phyloP scores from a whole-genome alignment of 2,113 vertebrate species.

The Aptenodytes forsteri region DNA sequence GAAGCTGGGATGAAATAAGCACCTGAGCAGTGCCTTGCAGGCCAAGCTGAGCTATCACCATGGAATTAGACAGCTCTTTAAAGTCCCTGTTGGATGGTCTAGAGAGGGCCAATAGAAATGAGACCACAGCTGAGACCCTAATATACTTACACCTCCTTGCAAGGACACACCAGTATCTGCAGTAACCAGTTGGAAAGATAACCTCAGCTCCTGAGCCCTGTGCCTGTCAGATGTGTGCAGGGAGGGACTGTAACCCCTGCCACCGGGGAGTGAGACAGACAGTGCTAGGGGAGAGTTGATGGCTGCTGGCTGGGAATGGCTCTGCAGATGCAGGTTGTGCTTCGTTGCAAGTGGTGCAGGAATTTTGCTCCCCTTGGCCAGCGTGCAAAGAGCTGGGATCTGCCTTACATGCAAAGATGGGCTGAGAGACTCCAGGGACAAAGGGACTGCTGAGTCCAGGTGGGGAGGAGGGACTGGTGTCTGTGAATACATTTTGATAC shows the following conservation, averaged over 20 bases:
- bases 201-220: background rate
- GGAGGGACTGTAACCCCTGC: background rate
- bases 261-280: background rate
- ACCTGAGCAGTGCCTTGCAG: accelerated
- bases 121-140: background rate
- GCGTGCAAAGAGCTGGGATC: background rate
- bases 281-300: accelerated
- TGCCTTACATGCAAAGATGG: background rate
- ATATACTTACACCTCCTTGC: background rate
- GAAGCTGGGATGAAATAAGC: background rate
- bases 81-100: background rate
- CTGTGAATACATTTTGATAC: background rate
- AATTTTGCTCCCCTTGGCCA: background rate
- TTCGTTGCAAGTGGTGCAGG: background rate
- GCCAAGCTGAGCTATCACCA: background rate
- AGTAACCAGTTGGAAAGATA: background rate
- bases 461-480: too few relatives aligned
- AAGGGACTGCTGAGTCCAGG: background rate
- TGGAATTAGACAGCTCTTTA: background rate
- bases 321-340: background rate
- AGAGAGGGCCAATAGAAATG: background rate
- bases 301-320: background rate
- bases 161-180: background rate
- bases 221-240: background rate
- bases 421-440: background rate